Evolutionary conservation across 1,140 invertebrate species (phyloP).

Genomic region (Ceratina japonica): DNA sequence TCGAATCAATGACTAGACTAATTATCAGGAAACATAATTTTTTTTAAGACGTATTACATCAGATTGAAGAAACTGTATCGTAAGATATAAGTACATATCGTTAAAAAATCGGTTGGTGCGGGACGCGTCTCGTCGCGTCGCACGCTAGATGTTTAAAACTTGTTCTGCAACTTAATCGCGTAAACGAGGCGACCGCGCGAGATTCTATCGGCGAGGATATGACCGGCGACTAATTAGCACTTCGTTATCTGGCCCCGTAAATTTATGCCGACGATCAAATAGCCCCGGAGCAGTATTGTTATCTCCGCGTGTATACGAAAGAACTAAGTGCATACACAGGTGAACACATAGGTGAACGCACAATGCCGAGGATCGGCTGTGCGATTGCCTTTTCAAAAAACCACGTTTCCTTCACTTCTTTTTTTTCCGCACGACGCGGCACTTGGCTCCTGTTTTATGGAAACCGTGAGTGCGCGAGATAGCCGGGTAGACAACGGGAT

Average conservation of each 20-base stretch:
- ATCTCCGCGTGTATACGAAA: neutral
- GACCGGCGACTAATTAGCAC: constrained; percentile 48
- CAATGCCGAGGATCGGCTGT: too few relatives aligned
- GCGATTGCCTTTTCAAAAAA: neutral
- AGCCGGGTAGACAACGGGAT: too few relatives aligned
- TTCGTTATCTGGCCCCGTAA: constrained; percentile 39
- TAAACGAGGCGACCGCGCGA: constrained; percentile 24
- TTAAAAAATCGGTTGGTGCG: too few relatives aligned
- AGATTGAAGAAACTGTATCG: too few relatives aligned
- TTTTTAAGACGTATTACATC: too few relatives aligned
- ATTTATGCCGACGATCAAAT: constrained; percentile 23
- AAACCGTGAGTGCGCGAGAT: neutral
- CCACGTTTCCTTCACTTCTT: neutral
- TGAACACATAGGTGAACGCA: too few relatives aligned
- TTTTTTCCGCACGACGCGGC: neutral
- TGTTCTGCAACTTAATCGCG: constrained; percentile 43
- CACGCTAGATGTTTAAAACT: constrained; percentile 24
- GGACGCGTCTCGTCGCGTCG: constrained; percentile 1
- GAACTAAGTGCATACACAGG: neutral
- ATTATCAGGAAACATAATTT: too few relatives aligned
- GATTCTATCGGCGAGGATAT: constrained; percentile 50
- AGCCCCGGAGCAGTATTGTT: neutral
- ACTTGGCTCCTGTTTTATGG: constrained; percentile 9
- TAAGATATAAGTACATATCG: too few relatives aligned
- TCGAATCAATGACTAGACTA: too few relatives aligned